Percentiles rank a stretch among this genome's conserved stretches.
Conservation (phyloP, 2,113 vertebrate genomes). For the Poeciliopsis turrubarensis region DNA sequence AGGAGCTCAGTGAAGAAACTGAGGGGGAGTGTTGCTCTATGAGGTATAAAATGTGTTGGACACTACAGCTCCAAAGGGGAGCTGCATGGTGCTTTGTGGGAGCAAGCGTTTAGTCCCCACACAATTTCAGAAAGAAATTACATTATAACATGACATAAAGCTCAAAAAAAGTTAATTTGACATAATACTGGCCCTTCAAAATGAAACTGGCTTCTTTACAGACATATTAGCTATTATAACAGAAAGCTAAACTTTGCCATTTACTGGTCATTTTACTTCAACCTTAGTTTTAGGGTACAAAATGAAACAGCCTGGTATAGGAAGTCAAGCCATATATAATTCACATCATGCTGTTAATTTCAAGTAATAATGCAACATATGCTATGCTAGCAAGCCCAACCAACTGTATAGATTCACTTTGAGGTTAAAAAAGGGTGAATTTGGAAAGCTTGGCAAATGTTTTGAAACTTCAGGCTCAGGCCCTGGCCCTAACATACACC, state of each 20-base stretch:
- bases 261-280: neutral
- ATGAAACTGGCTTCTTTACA: too few species aligned
- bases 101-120: too few species aligned
- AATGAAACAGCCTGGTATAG: neutral
- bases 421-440: neutral
- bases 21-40: too few species aligned
- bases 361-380: neutral
- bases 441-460: neutral
- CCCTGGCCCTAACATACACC: neutral
- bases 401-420: neutral
- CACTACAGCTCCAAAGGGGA: too few species aligned
- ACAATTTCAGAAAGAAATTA: too few species aligned
- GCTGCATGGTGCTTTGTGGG: too few species aligned
- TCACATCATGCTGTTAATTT: neutral
- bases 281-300: neutral
- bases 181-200: too few species aligned
- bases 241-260: neutral
- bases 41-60: too few species aligned
- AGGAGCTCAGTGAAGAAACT: too few species aligned
- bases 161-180: too few species aligned
- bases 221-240: too few species aligned
- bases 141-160: too few species aligned
- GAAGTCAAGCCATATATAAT: neutral
- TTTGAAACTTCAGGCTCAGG: neutral
- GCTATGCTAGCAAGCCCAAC: neutral